Conservation (phyloP, 1,140 invertebrate species). For the Macrobrachium nipponense region DNA sequence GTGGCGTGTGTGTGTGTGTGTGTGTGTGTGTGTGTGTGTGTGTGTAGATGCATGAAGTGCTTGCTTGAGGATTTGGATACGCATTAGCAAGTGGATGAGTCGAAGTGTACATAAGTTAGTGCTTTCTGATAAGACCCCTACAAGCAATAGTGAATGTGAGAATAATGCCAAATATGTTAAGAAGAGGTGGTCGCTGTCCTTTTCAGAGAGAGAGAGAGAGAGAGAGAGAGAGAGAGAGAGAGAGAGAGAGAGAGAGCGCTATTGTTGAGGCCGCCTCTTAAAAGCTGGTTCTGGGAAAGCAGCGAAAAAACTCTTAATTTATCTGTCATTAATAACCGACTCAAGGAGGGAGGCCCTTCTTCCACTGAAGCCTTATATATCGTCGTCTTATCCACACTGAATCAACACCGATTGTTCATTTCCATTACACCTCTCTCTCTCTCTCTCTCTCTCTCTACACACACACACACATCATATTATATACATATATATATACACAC, state of each 20-base stretch:
- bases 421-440: background rate
- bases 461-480: no score
- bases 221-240: background rate
- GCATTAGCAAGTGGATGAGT: no score
- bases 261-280: no score
- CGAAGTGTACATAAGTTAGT: background rate
- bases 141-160: no score
- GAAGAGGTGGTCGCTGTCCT: background rate
- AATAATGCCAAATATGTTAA: background rate
- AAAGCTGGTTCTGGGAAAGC: no score
- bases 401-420: background rate
- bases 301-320: no score
- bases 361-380: background rate
- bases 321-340: no score
- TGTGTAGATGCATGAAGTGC: background rate
- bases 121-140: no score
- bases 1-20: background rate
- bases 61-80: background rate
- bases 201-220: background rate
- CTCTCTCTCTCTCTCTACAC: background rate
- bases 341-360: background rate
- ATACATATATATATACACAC: no score
- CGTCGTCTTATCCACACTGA: background rate
- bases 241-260: background rate
- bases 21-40: slow-evolving; percentile 8